These are phyloP conservation scores for Mesocentrotus franciscanus DNA, from an alignment of 53 echinoderm and acorn worm species.

Conservation along the genomic window DNA sequence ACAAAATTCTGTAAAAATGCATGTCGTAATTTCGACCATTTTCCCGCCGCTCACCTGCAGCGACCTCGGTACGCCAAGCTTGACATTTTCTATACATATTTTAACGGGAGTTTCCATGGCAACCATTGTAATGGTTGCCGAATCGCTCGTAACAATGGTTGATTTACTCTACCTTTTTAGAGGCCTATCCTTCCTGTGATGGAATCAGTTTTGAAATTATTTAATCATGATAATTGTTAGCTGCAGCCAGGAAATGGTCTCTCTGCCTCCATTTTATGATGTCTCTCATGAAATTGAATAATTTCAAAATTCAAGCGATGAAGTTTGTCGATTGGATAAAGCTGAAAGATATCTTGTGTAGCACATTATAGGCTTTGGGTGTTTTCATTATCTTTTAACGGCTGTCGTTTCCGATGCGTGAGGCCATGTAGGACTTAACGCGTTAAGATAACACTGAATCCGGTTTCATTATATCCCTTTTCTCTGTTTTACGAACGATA, in stretches of 20 bases:
- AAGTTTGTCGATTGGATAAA: too few relatives aligned
- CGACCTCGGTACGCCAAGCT: neutral
- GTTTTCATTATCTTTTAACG: too few relatives aligned
- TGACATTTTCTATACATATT: neutral
- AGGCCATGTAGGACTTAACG: too few relatives aligned
- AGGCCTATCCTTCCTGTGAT: neutral
- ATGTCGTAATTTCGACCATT: neutral
- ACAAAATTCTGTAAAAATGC: neutral
- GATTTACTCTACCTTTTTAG: neutral
- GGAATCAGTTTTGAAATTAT: neutral
- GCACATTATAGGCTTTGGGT: too few relatives aligned
- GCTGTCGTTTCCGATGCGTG: too few relatives aligned
- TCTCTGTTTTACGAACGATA: too few relatives aligned
- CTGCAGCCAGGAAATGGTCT: neutral
- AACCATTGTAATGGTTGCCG: neutral
- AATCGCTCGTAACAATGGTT: neutral
- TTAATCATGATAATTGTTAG: conserved; percentile 6
- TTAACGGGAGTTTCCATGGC: neutral
- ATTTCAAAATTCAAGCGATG: too few relatives aligned
- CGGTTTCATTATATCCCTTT: too few relatives aligned
- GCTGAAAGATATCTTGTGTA: too few relatives aligned
- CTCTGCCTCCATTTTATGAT: too few relatives aligned
- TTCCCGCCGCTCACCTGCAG: neutral
- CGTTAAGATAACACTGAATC: too few relatives aligned
- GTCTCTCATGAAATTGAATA: too few relatives aligned